A percentile compares a stretch with the other conserved stretches of the same genome.
Conservation (phyloP, 2,113 vertebrate genomes). For the Larimichthys crocea region DNA sequence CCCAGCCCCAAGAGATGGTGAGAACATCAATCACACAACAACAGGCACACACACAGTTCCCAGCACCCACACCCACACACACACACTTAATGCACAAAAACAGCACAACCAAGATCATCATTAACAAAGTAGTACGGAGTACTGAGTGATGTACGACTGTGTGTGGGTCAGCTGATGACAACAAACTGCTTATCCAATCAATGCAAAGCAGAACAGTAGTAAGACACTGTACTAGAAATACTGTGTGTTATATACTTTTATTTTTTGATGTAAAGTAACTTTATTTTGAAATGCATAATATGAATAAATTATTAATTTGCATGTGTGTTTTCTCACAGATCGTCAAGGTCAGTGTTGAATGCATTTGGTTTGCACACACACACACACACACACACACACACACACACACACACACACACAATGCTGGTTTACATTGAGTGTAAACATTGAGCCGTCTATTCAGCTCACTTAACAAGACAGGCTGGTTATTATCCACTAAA, state of each 20-base stretch:
- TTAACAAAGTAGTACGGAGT: conserved; percentile 28
- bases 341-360: not conserved
- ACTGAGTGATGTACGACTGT: conserved; percentile 19
- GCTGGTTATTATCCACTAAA: not conserved
- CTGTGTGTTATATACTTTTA: not conserved
- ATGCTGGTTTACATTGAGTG: not conserved
- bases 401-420: conserved; percentile 9
- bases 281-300: not conserved
- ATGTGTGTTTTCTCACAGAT: not conserved
- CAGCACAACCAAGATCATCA: conserved; percentile 49
- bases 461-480: conserved; percentile 6
- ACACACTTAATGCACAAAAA: conserved; percentile 12
- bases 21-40: conserved; percentile 51
- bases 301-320: not conserved
- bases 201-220: not conserved
- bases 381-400: conserved; percentile 1
- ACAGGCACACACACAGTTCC: conserved; percentile 11
- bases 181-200: conserved; percentile 5
- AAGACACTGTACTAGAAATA: not conserved
- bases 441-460: conserved; percentile 9
- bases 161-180: not conserved
- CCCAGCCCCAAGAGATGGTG: conserved; percentile 40
- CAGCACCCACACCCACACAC: conserved; percentile 15
- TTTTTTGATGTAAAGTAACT: not conserved
- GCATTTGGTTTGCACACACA: not conserved